Evolutionary conservation across 2,113 vertebrate genomes (phyloP), one percentile per base, ranked within the genome.

Genomic region (Nipponia nippon): DNA sequence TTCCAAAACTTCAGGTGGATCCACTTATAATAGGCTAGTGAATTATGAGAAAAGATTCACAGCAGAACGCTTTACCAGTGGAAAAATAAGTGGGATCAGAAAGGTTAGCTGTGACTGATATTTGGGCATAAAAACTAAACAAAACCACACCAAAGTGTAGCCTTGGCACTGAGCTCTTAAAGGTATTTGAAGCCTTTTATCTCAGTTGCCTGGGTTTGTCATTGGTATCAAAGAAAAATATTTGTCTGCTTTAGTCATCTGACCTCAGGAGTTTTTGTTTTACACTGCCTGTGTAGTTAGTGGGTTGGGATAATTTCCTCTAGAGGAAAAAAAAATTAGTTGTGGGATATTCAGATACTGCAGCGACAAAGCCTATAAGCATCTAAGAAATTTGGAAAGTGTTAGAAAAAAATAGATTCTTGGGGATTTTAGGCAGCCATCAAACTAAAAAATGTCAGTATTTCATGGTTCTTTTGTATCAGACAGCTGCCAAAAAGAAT

Each of bases 181-280:
- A 93, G 66, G 69, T 72, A 49, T 89, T 82, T 55, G 65, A 27
- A 92, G 52, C 65, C 44, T 97, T 94, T 97, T 90, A 78, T 93
- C 76, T 92, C 63, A 63, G 67, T 47, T 90, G 63, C 49, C 76
- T 75, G 47, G 9, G 30, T 82, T 90, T 96, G 82, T 91, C 78
- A 44, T 20, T 58, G 66, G 40, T 93, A 83, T 93, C 62, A 89
- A 96, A 96, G 78, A 77, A 80, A 94, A 95, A 88, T 93, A 83
- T 91, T 96, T 97, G 73, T 76, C 81, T 89, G 56, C 91, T 93
- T 91, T 53, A 94, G 92, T 96, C 90, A 85, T 79, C 78, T 90
- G 95, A 83, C 82, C 75, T 87, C 61, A 91, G 49, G 82, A 94
- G 76, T 93, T 94, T 89, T 90, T 9, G 1, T 89, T 91, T 85